Percentiles rank a stretch among this genome's conserved stretches.
phyloP scores from a whole-genome alignment of 2,113 vertebrate genomes.

The Bos taurus region DNA sequence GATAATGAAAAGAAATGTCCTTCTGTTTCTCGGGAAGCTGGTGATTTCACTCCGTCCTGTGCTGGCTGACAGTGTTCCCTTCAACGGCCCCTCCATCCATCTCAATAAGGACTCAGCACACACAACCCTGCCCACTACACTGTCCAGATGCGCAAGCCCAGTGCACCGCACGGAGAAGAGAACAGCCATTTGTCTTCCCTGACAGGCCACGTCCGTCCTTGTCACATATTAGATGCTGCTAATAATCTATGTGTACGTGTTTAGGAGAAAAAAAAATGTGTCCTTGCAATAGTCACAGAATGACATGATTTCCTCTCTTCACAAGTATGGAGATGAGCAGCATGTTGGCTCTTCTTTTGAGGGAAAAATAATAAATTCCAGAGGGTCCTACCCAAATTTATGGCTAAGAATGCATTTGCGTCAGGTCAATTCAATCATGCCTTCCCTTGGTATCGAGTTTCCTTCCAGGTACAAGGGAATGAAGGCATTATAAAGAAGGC shows the following conservation, averaged over 20 bases:
- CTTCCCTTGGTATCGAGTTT: not conserved
- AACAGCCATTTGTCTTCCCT: conserved; percentile 27
- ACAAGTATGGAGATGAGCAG: not conserved
- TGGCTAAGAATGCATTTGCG: not conserved
- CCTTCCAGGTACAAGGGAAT: not conserved
- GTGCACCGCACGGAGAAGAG: fast-evolving
- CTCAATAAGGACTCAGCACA: not conserved
- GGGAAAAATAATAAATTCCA: not conserved
- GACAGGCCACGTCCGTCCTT: conserved; percentile 21
- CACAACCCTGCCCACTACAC: not conserved
- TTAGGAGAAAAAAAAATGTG: not conserved
- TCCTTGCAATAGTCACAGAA: not conserved
- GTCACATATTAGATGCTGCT: conserved; percentile 12
- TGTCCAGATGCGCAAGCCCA: not conserved
- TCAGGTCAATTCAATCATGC: not conserved
- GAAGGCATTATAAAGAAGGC: not conserved
- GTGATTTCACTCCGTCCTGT: not conserved
- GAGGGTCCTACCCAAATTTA: fast-evolving
- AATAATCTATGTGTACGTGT: not conserved
- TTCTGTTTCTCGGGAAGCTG: not conserved
- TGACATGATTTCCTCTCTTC: not conserved
- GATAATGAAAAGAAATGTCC: not conserved
- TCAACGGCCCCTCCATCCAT: not conserved
- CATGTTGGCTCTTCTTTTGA: not conserved
- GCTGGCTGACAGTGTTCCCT: not conserved